These are phyloP conservation scores for Brachyhypopomus occidentalis DNA, from an alignment of 2,113 vertebrate species.

Conservation along the genomic window DNA sequence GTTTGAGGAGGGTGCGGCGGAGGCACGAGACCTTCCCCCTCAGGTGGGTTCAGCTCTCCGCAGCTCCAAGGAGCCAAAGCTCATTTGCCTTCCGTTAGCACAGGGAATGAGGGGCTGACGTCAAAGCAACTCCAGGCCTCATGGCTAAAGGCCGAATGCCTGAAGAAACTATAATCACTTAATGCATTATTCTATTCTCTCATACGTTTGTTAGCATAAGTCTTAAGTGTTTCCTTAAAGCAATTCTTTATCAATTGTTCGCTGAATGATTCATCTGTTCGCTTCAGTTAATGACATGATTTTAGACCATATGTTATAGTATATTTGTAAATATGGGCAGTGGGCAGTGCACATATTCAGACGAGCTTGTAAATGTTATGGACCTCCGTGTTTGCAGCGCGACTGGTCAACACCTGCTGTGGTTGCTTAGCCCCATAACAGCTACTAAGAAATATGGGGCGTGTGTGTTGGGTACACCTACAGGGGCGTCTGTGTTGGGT, in stretches of 20 bases:
- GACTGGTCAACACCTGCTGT: conserved; percentile 28
- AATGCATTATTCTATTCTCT: not conserved
- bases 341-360: not conserved
- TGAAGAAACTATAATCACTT: not conserved
- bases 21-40: conserved; percentile 21
- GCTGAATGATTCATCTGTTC: too few relatives aligned
- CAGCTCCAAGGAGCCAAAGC: conserved; percentile 6
- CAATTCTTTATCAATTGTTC: too few relatives aligned
- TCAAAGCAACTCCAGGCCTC: conserved; percentile 3
- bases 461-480: too few relatives aligned
- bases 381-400: not conserved
- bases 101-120: not conserved
- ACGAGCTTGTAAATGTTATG: not conserved
- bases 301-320: too few relatives aligned
- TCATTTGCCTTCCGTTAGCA: conserved; percentile 28
- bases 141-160: not conserved
- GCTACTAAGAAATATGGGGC: not conserved
- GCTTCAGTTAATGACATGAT: too few relatives aligned
- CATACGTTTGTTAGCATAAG: not conserved
- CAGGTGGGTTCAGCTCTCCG: conserved; percentile 39
- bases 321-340: too few relatives aligned
- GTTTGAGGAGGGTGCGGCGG: conserved; percentile 47
- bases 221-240: not conserved
- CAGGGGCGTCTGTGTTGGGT: too few relatives aligned
- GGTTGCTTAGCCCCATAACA: not conserved